Percentiles rank a stretch among this genome's conserved stretches.
Evolutionary conservation across 2,888 invertebrate species (phyloP).

Genomic region (Idaea biselata): DNA sequence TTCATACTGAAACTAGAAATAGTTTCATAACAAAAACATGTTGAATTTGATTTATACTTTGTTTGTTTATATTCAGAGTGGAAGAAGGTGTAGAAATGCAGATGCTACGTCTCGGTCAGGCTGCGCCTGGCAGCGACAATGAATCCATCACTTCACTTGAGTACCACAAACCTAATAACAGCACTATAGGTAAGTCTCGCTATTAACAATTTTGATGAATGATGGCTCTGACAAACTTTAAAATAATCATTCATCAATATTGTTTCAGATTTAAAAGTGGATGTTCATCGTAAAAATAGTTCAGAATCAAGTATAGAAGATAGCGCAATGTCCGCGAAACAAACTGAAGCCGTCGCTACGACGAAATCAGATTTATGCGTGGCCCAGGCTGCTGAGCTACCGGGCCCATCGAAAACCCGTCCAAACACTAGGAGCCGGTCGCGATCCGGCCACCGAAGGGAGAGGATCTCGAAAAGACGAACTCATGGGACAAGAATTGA

Average conservation of each 20-base stretch:
- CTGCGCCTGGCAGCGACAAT: conserved; percentile 79
- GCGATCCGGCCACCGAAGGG: conserved; percentile 58
- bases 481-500: conserved; percentile 61
- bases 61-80: conserved; percentile 68
- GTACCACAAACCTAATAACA: conserved; percentile 82
- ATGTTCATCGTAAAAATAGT: conserved; percentile 95
- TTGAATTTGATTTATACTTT: neutral
- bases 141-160: conserved; percentile 84
- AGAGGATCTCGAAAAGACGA: conserved; percentile 57
- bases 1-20: neutral
- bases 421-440: conserved; percentile 53
- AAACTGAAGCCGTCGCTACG: conserved; percentile 53
- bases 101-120: conserved; percentile 76
- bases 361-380: conserved; percentile 69
- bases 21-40: neutral
- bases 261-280: conserved; percentile 91
- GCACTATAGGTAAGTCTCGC: conserved; percentile 81
- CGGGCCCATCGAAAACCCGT: conserved; percentile 59
- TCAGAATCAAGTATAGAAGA: conserved; percentile 92
- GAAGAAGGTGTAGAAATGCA: conserved; percentile 93
- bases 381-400: conserved; percentile 47
- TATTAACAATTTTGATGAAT: neutral
- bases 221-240: neutral
- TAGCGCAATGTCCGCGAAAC: conserved; percentile 73
- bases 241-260: conserved; percentile 10